phyloP scores from a whole-genome alignment of 2,888 invertebrate genomes.

The Arrhopalites spinosus region DNA sequence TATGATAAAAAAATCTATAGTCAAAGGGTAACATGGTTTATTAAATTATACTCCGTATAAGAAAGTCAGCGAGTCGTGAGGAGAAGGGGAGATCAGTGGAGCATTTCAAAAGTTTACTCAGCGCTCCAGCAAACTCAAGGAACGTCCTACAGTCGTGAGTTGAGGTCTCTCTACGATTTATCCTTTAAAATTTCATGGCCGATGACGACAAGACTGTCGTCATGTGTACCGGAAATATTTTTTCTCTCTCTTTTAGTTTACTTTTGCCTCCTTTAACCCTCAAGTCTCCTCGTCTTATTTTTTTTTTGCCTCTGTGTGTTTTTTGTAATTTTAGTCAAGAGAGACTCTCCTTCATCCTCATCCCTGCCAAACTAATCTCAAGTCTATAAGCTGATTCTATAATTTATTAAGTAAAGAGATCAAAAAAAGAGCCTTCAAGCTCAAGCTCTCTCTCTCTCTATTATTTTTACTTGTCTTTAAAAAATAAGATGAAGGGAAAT shows the following conservation, averaged over 20 bases:
- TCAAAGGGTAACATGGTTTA: not conserved
- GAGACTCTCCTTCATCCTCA: not conserved
- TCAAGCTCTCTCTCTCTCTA: no score
- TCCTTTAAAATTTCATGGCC: not conserved
- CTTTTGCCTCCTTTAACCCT: slow-evolving; percentile 7
- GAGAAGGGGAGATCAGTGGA: slow-evolving; percentile 10
- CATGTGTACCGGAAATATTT: no score
- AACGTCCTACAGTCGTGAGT: not conserved
- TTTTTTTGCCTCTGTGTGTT: not conserved
- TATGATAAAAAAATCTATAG: no score
- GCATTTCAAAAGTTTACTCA: slow-evolving; percentile 27
- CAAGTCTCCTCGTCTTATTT: not conserved
- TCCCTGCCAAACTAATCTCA: not conserved
- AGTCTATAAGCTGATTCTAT: no score
- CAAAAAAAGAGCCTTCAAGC: no score
- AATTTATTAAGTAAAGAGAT: no score
- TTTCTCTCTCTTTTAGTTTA: no score
- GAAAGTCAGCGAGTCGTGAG: slow-evolving; percentile 31
- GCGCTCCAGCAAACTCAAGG: slow-evolving; percentile 15
- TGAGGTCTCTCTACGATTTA: not conserved
- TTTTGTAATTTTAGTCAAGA: no score
- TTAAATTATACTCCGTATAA: slow-evolving; percentile 9
- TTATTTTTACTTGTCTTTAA: no score
- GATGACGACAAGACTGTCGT: not conserved
- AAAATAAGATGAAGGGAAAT: no score